Evolutionary conservation across 92 coral and sea anemone species (phyloP).

Genomic region (Actinostola sp.): DNA sequence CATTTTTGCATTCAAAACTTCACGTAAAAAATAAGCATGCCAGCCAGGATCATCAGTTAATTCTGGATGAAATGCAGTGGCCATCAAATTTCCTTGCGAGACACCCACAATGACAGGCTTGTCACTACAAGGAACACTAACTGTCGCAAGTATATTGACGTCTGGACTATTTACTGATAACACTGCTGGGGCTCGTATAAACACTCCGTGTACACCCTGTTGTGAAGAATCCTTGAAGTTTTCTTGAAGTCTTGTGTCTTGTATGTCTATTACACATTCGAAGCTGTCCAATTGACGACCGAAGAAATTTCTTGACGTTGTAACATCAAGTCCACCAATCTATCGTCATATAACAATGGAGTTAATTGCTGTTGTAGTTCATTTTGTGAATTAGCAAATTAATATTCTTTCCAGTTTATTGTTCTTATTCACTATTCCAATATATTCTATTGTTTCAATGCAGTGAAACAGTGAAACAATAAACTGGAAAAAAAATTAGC

Average conservation of each 20-base stretch:
- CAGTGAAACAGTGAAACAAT: too few species aligned
- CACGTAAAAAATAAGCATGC: constrained; percentile 83
- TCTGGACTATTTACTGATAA: constrained; percentile 75
- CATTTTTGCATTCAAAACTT: constrained; percentile 54
- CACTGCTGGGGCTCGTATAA: constrained; percentile 96
- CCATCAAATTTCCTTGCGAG: constrained; percentile 79
- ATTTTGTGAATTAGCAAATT: too few species aligned
- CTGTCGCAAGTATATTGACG: constrained; percentile 82
- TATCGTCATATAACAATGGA: constrained; percentile 1
- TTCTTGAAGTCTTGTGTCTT: constrained; percentile 43
- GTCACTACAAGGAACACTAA: constrained; percentile 51
- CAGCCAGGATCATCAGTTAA: constrained; percentile 90
- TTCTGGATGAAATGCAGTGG: constrained; percentile 97
- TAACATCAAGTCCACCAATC: constrained; percentile 92
- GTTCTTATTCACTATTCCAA: too few species aligned
- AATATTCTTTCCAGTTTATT: too few species aligned
- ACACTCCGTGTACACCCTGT: constrained; percentile 75
- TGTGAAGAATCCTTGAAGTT: constrained; percentile 4
- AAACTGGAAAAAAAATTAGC: too few species aligned
- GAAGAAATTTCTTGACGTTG: constrained; percentile 94
- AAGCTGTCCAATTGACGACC: constrained; percentile 97
- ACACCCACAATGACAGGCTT: constrained; percentile 95
- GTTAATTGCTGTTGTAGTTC: not conserved
- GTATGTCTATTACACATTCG: constrained; percentile 73
- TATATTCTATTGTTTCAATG: too few species aligned